A percentile compares a stretch with the other conserved stretches of the same genome.
Evolutionary conservation across 2,797 vertebrate species (phyloP).

Genomic region (Carapus acus): DNA sequence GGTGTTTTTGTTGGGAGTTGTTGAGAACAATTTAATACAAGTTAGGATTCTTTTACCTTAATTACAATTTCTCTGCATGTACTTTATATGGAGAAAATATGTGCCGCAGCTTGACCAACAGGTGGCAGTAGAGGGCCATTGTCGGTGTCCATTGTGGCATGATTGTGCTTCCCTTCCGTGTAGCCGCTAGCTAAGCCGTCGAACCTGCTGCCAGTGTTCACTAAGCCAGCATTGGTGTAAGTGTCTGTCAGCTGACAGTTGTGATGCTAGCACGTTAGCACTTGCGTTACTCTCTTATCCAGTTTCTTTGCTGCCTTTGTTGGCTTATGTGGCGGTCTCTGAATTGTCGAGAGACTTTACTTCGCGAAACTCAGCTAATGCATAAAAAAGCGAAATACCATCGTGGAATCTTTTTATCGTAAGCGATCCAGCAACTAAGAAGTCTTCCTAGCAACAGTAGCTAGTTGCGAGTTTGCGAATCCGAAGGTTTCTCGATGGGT

Average conservation of each 20-base stretch:
- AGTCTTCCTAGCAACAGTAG: conserved; percentile 22
- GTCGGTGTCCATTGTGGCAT: too few species aligned
- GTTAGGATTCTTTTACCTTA: too few species aligned
- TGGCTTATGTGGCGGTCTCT: neutral
- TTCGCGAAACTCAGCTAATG: too few species aligned
- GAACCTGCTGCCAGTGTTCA: conserved; percentile 54
- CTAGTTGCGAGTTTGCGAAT: conserved; percentile 11
- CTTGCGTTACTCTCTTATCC: conserved; percentile 1
- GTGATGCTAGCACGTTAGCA: conserved; percentile 50
- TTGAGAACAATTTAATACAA: too few species aligned
- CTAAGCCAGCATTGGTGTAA: too few species aligned
- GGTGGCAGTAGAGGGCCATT: conserved; percentile 37
- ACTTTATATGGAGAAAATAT: too few species aligned
- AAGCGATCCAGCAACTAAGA: conserved; percentile 13
- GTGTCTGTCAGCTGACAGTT: conserved; percentile 57
- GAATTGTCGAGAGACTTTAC: too few species aligned
- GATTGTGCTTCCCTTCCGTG: conserved; percentile 52
- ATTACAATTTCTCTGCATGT: too few species aligned
- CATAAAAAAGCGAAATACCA: too few species aligned
- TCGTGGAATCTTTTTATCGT: too few species aligned
- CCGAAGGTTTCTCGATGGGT: conserved; percentile 28
- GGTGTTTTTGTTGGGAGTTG: too few species aligned
- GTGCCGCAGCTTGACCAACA: conserved; percentile 15
- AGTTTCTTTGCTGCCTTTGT: neutral
- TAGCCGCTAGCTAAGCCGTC: conserved; percentile 29